A percentile compares a stretch with the other conserved stretches of the same genome.
Evolutionary conservation across 2,113 vertebrate genomes (phyloP).

Genomic region (Anguilla japonica): DNA sequence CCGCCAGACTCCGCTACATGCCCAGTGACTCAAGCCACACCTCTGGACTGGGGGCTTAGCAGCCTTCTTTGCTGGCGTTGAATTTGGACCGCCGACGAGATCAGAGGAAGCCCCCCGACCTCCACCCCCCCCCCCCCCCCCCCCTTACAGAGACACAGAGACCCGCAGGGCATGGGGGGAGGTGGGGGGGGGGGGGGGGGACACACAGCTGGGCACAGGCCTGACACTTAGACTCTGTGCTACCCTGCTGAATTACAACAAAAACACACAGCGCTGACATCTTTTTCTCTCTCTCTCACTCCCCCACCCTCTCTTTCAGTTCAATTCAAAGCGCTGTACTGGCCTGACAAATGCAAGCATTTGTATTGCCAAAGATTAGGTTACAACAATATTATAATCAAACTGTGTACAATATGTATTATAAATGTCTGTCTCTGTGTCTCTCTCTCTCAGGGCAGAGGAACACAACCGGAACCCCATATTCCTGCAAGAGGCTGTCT

Average conservation of each 20-base stretch:
- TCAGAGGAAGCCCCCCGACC: slow-evolving; percentile 55
- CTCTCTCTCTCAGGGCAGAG: neutral
- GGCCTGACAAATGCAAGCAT: too few species aligned
- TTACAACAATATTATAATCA: too few species aligned
- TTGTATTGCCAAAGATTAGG: too few species aligned
- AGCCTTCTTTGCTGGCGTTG: neutral
- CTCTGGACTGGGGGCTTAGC: too few species aligned
- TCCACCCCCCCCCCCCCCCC: slow-evolving; percentile 18
- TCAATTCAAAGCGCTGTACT: too few species aligned
- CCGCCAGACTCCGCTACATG: too few species aligned
- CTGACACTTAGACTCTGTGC: slow-evolving; percentile 40
- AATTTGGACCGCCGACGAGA: slow-evolving; percentile 39
- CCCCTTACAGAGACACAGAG: slow-evolving; percentile 38
- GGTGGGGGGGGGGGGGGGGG: slow-evolving; percentile 66
- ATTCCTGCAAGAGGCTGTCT: slow-evolving; percentile 25
- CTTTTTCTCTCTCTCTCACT: too few species aligned
- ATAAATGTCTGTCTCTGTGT: too few species aligned
- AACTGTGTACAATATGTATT: too few species aligned
- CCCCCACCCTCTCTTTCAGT: too few species aligned
- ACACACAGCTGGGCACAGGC: slow-evolving; percentile 48
- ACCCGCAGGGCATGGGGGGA: slow-evolving; percentile 30
- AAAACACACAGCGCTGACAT: slow-evolving; percentile 14
- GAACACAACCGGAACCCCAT: neutral
- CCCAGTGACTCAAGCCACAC: too few species aligned
- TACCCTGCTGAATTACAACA: slow-evolving; percentile 32